These are phyloP conservation scores for Sebastolobus alascanus DNA, from an alignment of 2,797 vertebrate genomes.

Conservation along the genomic window DNA sequence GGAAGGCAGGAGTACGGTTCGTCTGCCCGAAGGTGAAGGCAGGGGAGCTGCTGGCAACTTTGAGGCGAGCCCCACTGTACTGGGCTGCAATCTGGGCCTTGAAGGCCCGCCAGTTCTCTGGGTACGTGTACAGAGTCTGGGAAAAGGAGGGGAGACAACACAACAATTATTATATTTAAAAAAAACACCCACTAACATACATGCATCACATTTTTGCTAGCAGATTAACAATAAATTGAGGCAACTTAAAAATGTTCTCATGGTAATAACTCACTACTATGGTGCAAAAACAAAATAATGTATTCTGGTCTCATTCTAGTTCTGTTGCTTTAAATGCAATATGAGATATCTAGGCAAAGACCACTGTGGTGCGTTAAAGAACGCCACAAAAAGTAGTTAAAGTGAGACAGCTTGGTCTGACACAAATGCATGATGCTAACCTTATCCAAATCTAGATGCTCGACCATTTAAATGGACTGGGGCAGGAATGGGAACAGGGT, in stretches of 20 bases:
- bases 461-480: neutral
- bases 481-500: rapidly evolving
- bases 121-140: conserved; percentile 95
- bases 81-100: conserved; percentile 96
- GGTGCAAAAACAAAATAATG: no score
- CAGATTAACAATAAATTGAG: rapidly evolving
- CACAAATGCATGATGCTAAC: neutral
- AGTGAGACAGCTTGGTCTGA: neutral
- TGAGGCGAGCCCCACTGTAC: conserved; percentile 92
- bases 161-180: neutral
- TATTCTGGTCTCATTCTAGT: neutral
- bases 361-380: neutral
- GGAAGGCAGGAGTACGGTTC: conserved; percentile 92
- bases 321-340: rapidly evolving
- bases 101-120: conserved; percentile 97
- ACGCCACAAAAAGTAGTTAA: neutral
- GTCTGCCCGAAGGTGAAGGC: conserved; percentile 97
- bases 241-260: neutral
- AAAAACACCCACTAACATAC: neutral
- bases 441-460: neutral
- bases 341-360: neutral
- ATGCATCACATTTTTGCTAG: neutral
- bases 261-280: neutral
- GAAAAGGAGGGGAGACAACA: neutral
- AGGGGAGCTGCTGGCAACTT: conserved; percentile 89